Evolutionary conservation across 2,797 vertebrate genomes (phyloP).

Genomic region (Decapterus maruadsi): DNA sequence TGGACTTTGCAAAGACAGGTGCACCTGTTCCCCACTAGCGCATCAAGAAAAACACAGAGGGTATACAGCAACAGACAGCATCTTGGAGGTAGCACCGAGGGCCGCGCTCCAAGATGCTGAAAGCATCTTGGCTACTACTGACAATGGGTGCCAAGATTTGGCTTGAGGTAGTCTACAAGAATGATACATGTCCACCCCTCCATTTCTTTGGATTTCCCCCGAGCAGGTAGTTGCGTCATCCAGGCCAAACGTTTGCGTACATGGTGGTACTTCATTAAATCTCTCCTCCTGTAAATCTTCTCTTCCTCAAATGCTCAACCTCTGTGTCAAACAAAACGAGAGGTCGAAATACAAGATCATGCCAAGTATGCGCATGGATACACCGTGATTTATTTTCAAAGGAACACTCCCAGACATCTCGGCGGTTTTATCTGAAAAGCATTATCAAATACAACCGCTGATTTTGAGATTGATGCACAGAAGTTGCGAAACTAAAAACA

Average conservation of each 20-base stretch:
- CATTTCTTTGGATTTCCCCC: slow-evolving; percentile 36
- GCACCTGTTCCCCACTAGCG: slow-evolving; percentile 54
- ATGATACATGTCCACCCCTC: slow-evolving; percentile 24
- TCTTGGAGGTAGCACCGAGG: slow-evolving; percentile 27
- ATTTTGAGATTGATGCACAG: not conserved
- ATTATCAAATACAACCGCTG: not conserved
- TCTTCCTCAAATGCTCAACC: slow-evolving; percentile 23
- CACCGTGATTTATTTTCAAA: slow-evolving; percentile 21
- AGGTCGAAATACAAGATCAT: slow-evolving; percentile 18
- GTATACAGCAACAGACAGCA: not conserved
- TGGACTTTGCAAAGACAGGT: slow-evolving; percentile 14
- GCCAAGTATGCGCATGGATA: slow-evolving; percentile 24
- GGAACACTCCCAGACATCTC: slow-evolving; percentile 13
- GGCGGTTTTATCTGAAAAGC: not conserved
- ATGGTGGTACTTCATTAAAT: slow-evolving; percentile 29
- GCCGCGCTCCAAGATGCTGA: slow-evolving; percentile 42
- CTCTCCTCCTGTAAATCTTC: slow-evolving; percentile 46
- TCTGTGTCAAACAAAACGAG: slow-evolving; percentile 10
- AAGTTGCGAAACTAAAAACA: slow-evolving; percentile 1
- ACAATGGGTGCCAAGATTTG: slow-evolving; percentile 24
- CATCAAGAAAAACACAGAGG: not conserved
- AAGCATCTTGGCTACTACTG: slow-evolving; percentile 34
- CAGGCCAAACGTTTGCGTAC: slow-evolving; percentile 20
- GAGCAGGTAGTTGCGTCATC: slow-evolving; percentile 39
- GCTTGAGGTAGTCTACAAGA: slow-evolving; percentile 23